phyloP scores from a whole-genome alignment of 2,888 invertebrate species.

The Tiliacea citrago region DNA sequence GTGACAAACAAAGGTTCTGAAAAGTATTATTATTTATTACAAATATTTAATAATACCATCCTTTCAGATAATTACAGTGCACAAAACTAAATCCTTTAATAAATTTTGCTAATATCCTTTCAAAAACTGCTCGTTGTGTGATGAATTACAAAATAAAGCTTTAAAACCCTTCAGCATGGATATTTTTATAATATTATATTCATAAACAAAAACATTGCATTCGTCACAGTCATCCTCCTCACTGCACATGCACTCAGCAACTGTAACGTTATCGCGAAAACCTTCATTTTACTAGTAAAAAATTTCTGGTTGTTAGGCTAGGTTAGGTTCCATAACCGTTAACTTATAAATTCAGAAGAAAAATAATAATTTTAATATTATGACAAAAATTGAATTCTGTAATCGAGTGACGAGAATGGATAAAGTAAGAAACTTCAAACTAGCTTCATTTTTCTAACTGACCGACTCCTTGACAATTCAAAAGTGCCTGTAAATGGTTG shows the following conservation, averaged over 20 bases:
- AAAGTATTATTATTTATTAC: too few species aligned
- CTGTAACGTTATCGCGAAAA: conserved; percentile 18
- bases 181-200: background rate
- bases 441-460: too few species aligned
- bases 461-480: too few species aligned
- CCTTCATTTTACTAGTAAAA: conserved; percentile 22
- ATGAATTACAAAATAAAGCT: background rate
- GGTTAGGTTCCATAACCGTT: background rate
- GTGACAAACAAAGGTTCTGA: too few species aligned
- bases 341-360: background rate
- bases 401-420: background rate
- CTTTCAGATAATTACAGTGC: too few species aligned
- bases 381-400: background rate
- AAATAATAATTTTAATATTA: background rate
- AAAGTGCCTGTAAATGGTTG: too few species aligned
- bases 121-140: background rate
- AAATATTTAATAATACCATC: too few species aligned
- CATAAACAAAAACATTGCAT: conserved; percentile 10
- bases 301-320: conserved; percentile 17
- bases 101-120: background rate
- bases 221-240: conserved; percentile 4
- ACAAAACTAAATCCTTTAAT: too few species aligned
- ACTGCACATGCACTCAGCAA: background rate
- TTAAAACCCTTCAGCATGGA: background rate
- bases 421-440: background rate